A percentile compares a stretch with the other conserved stretches of the same genome.
phyloP scores from a whole-genome alignment of 92 coral and sea anemone genomes.

The Umimayanthus kanabou region DNA sequence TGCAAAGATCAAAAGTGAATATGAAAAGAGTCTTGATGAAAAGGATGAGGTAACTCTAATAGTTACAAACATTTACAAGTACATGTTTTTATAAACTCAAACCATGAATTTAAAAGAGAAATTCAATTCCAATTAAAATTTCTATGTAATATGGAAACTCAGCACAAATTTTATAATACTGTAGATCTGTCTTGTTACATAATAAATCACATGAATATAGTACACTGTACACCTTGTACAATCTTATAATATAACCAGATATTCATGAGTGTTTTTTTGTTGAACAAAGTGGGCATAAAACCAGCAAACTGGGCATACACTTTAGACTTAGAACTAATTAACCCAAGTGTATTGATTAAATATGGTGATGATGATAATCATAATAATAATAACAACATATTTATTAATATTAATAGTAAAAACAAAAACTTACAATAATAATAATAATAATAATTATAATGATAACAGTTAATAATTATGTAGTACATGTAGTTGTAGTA shows the following conservation, averaged over 20 bases:
- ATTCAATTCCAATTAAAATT: too few species aligned
- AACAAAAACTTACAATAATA: not conserved
- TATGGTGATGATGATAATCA: too few species aligned
- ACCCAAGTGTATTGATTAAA: not conserved
- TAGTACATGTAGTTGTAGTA: too few species aligned
- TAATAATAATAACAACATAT: not conserved
- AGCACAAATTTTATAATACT: too few species aligned
- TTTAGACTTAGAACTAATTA: too few species aligned
- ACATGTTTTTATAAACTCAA: not conserved
- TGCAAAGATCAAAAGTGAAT: constrained; percentile 65
- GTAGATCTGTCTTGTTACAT: too few species aligned
- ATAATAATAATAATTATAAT: not conserved
- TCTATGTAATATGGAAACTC: too few species aligned
- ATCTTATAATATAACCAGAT: too few species aligned
- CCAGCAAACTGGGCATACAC: constrained; percentile 2
- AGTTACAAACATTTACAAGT: not conserved
- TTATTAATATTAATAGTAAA: not conserved
- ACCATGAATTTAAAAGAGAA: not conserved
- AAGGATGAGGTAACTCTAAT: constrained; percentile 71
- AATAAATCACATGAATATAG: too few species aligned
- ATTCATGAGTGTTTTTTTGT: too few species aligned
- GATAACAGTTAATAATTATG: not conserved
- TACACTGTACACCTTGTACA: too few species aligned
- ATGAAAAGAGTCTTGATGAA: constrained; percentile 74
- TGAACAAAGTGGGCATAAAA: not conserved